Percentiles rank a stretch among this genome's conserved stretches.
These are phyloP conservation scores for Seriola aureovittata DNA, from an alignment of 2,113 vertebrate genomes.

Conservation along the genomic window DNA sequence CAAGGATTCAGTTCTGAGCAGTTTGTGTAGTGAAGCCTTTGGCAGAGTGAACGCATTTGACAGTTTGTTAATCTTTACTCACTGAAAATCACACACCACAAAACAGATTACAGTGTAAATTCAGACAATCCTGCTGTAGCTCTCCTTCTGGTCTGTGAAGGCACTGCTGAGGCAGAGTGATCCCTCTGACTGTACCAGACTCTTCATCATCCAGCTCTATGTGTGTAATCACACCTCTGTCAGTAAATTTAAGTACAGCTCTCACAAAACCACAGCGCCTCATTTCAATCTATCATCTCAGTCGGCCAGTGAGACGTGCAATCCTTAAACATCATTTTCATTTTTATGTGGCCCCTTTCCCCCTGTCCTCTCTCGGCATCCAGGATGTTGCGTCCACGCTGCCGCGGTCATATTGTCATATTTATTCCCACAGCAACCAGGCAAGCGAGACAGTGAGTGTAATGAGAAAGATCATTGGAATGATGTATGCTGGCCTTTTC, in stretches of 20 bases:
- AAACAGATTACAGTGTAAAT: too few species aligned
- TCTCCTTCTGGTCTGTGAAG: too few species aligned
- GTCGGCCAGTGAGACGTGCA: background rate
- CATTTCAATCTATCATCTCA: conserved; percentile 40
- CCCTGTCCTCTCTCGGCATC: background rate
- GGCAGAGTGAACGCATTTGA: too few species aligned
- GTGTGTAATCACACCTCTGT: background rate
- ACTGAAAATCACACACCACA: too few species aligned
- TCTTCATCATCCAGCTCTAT: conserved; percentile 2
- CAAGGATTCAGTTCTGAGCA: too few species aligned
- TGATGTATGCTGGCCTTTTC: conserved; percentile 37
- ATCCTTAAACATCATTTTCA: conserved; percentile 9
- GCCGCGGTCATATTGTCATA: conserved; percentile 20
- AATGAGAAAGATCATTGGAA: conserved; percentile 48
- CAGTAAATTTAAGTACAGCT: conserved; percentile 29
- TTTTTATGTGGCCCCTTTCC: conserved; percentile 6
- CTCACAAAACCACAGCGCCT: background rate
- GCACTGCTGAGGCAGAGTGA: background rate
- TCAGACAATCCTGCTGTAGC: too few species aligned
- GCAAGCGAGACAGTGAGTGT: conserved; percentile 31
- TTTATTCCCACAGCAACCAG: conserved; percentile 23
- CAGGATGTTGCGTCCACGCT: background rate
- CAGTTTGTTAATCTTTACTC: too few species aligned
- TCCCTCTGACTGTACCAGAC: background rate
- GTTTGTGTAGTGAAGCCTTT: too few species aligned